These are phyloP conservation scores for Parotia lawesii DNA, from an alignment of 2,113 vertebrate species.

Conservation along the genomic window DNA sequence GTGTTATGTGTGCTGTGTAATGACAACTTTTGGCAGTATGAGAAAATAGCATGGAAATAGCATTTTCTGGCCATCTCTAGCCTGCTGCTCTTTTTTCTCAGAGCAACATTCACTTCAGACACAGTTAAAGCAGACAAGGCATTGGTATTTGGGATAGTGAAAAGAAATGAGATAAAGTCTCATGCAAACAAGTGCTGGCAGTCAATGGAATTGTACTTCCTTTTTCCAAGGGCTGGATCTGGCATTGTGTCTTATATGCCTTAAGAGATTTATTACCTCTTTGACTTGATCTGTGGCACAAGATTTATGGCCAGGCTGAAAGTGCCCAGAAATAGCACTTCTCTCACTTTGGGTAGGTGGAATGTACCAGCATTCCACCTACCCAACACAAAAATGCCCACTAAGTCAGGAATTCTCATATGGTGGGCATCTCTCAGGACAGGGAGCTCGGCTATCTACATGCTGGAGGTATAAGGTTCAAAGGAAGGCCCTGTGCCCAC, in stretches of 20 bases:
- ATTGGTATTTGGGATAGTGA: background rate
- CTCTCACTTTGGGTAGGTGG: background rate
- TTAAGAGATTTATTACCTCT: constrained; percentile 49
- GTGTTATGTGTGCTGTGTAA: background rate
- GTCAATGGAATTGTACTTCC: constrained; percentile 25
- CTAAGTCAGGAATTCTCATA: background rate
- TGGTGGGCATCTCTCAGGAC: background rate
- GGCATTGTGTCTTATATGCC: constrained; percentile 3
- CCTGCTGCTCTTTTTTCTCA: background rate
- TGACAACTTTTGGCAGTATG: background rate
- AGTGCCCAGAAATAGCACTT: constrained; percentile 21
- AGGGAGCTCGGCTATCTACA: background rate
- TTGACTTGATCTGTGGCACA: constrained; percentile 45
- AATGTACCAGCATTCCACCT: background rate
- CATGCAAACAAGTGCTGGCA: constrained; percentile 24
- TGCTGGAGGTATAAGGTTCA: background rate
- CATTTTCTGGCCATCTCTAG: background rate
- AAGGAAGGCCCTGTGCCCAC: background rate
- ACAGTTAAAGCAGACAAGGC: background rate
- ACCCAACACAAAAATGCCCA: background rate
- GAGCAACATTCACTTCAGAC: background rate
- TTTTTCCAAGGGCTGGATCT: constrained; percentile 11
- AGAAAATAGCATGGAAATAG: background rate
- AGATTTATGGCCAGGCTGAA: constrained; percentile 58
- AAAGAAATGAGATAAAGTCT: constrained; percentile 29